phyloP scores from a whole-genome alignment of 1,140 invertebrate genomes.

The Ridgeia piscesae region DNA sequence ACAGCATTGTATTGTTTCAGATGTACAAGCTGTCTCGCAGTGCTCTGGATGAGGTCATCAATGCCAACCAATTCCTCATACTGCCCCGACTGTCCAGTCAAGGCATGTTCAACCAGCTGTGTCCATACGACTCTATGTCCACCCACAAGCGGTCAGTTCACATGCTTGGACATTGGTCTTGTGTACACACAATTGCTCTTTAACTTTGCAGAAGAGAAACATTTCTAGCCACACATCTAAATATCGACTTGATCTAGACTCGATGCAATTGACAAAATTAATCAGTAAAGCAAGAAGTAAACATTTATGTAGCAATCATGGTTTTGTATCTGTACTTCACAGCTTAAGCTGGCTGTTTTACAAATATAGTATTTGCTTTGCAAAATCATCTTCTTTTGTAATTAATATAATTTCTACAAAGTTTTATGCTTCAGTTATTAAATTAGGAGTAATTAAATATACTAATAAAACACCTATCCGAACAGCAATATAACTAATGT shows the following conservation, averaged over 20 bases:
- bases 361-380: too few relatives aligned
- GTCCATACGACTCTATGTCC: constrained; percentile 81
- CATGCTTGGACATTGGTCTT: not conserved
- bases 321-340: too few relatives aligned
- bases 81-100: constrained; percentile 90
- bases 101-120: constrained; percentile 78
- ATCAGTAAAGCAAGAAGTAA: too few relatives aligned
- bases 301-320: too few relatives aligned
- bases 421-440: too few relatives aligned
- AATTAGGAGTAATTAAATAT: too few relatives aligned
- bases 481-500: too few relatives aligned
- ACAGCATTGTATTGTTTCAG: constrained; percentile 34
- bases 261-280: not conserved
- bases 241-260: not conserved
- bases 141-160: constrained; percentile 66
- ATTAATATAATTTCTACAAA: too few relatives aligned
- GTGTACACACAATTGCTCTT: not conserved
- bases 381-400: too few relatives aligned
- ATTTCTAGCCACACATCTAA: not conserved
- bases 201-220: not conserved
- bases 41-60: constrained; percentile 84
- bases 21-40: constrained; percentile 46
- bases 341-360: too few relatives aligned
- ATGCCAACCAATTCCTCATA: constrained; percentile 83
- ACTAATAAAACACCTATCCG: too few relatives aligned